Evolutionary conservation across 2,888 invertebrate genomes (phyloP).

Genomic region (Desoria tigrina): DNA sequence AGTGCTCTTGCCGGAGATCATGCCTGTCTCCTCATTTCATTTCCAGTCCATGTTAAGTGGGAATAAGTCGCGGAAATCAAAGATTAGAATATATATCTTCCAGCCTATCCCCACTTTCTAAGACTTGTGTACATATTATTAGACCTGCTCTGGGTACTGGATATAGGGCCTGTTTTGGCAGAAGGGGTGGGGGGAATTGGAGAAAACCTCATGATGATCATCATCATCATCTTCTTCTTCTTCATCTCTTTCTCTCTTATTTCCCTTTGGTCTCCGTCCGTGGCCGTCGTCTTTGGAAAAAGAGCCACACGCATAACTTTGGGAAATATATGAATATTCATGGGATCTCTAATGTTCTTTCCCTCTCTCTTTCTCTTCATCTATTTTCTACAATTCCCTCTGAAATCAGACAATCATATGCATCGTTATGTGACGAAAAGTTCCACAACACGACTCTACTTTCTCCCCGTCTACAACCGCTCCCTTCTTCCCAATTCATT

Average conservation of each 20-base stretch:
- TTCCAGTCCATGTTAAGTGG: slow-evolving; percentile 38
- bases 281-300: slow-evolving; percentile 40
- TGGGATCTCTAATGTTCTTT: slow-evolving; percentile 46
- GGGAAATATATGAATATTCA: slow-evolving; percentile 53
- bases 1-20: slow-evolving; percentile 37
- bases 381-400: slow-evolving; percentile 32
- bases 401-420: slow-evolving; percentile 34
- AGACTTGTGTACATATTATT: background rate
- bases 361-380: slow-evolving; percentile 29
- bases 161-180: background rate
- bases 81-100: slow-evolving; percentile 45
- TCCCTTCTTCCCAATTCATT: slow-evolving; percentile 1
- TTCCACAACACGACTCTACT: slow-evolving; percentile 22
- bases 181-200: slow-evolving; percentile 6
- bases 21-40: slow-evolving; percentile 41
- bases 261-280: background rate
- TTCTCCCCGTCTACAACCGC: background rate
- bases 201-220: slow-evolving; percentile 16
- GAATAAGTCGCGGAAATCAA: slow-evolving; percentile 49
- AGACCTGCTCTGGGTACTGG: too few species aligned
- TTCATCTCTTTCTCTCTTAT: slow-evolving; percentile 25
- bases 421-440: slow-evolving; percentile 36
- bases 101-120: too few species aligned
- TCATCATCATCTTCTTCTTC: slow-evolving; percentile 28
- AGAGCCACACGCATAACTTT: slow-evolving; percentile 42